Conservation (phyloP, 1,140 invertebrate species). For the Pissodes strobi region DNA sequence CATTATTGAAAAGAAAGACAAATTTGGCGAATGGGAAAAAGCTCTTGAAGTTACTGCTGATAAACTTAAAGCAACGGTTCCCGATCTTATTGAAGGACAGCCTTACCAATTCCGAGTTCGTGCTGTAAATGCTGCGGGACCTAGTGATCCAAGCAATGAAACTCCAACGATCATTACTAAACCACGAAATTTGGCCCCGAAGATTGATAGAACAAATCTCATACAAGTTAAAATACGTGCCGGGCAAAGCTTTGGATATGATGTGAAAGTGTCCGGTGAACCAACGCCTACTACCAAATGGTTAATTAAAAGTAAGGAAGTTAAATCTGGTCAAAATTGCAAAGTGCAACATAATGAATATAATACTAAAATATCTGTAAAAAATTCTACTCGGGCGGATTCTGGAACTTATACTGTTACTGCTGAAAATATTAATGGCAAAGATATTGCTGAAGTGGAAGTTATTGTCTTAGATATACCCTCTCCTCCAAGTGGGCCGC, state of each 20-base stretch:
- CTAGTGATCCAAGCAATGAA: constrained; percentile 85
- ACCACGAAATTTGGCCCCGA: constrained; percentile 82
- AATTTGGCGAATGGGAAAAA: constrained; percentile 93
- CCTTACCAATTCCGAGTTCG: constrained; percentile 89
- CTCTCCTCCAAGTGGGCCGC: constrained; percentile 85
- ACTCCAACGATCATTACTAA: constrained; percentile 89
- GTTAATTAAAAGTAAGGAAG: constrained; percentile 75
- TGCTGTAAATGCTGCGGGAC: constrained; percentile 92
- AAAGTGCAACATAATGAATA: constrained; percentile 86
- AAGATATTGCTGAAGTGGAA: constrained; percentile 87
- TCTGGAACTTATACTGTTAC: constrained; percentile 89
- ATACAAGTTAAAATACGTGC: constrained; percentile 84
- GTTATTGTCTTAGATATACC: constrained; percentile 92
- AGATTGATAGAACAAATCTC: constrained; percentile 87
- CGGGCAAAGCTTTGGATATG: constrained; percentile 81
- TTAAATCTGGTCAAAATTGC: constrained; percentile 69
- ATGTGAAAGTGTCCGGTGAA: constrained; percentile 85
- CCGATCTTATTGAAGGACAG: constrained; percentile 88
- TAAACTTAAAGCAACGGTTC: constrained; percentile 81
- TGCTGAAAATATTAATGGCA: constrained; percentile 92
- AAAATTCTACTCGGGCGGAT: constrained; percentile 84
- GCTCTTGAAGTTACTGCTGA: constrained; percentile 80
- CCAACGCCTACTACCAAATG: constrained; percentile 90
- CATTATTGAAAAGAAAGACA: constrained; percentile 91
- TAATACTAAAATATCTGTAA: constrained; percentile 85